These are phyloP conservation scores for Piliocolobus tephrosceles DNA, from an alignment of 2,113 vertebrate species.

Conservation along the genomic window DNA sequence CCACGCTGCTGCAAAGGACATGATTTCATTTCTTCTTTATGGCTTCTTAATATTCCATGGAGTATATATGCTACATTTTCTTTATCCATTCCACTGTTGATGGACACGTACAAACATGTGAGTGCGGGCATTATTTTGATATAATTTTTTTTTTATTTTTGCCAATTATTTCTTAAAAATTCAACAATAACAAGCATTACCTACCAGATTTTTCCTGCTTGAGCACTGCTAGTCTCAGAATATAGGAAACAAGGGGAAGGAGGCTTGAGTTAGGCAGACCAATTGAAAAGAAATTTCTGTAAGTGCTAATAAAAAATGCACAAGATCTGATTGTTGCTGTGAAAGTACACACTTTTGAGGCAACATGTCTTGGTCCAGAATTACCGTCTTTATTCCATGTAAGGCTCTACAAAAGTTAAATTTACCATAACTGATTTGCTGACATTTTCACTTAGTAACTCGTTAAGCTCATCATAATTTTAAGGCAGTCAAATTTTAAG, in stretches of 20 bases:
- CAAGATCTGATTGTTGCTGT: background rate
- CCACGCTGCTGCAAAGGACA: too few relatives aligned
- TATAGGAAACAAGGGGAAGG: background rate
- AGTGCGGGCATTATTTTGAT: too few relatives aligned
- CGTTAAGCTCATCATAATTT: conserved; percentile 52
- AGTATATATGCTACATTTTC: too few relatives aligned
- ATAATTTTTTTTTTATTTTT: too few relatives aligned
- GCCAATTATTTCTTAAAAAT: conserved; percentile 23
- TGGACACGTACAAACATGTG: too few relatives aligned
- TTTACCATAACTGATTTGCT: conserved; percentile 39
- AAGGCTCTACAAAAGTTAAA: conserved; percentile 31
- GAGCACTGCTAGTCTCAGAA: background rate
- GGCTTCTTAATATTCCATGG: too few relatives aligned
- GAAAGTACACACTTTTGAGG: background rate
- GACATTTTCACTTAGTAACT: conserved; percentile 30
- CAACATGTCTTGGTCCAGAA: background rate
- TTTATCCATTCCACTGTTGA: too few relatives aligned
- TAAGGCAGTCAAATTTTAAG: conserved; percentile 68
- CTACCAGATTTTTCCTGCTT: background rate
- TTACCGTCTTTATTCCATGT: background rate
- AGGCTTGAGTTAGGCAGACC: background rate
- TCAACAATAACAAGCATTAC: background rate
- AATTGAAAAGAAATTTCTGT: background rate
- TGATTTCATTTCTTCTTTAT: too few relatives aligned
- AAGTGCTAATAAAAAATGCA: background rate